phyloP scores from a whole-genome alignment of 2,113 vertebrate genomes.

The Phocoena sinus region DNA sequence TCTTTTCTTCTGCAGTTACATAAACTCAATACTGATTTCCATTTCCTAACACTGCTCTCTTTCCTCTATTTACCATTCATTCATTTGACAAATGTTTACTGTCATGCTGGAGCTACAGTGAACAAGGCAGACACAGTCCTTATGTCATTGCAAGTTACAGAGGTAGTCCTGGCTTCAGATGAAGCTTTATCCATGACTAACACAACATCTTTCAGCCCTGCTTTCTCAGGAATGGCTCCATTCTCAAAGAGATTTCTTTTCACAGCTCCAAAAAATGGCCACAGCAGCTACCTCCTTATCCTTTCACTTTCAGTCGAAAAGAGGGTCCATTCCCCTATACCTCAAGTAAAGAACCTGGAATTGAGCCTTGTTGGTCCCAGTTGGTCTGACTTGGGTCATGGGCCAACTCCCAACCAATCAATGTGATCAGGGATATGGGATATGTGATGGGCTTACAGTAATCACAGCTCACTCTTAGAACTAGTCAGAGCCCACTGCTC shows the following conservation, averaged over 20 bases:
- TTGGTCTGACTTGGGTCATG: neutral
- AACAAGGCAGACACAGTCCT: neutral
- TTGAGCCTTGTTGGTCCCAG: neutral
- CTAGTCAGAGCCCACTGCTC: neutral
- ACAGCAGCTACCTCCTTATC: neutral
- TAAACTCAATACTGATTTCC: neutral
- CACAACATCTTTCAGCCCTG: neutral
- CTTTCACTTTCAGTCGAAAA: neutral
- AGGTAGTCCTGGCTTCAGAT: neutral
- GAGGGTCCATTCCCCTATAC: neutral
- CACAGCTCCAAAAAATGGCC: neutral
- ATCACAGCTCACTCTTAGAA: neutral
- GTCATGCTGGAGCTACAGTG: neutral
- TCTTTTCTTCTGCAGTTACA: constrained; percentile 12
- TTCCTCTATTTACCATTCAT: neutral
- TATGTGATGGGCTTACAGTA: neutral
- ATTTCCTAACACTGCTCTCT: neutral
- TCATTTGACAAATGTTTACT: neutral
- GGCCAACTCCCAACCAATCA: neutral
- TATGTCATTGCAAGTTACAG: neutral
- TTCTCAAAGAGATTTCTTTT: neutral
- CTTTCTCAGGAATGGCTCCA: neutral
- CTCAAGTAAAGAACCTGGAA: neutral
- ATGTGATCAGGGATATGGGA: neutral
- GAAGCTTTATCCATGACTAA: neutral